Conservation (phyloP, 2,888 invertebrate species). For the Scaptomyza polygonia region DNA sequence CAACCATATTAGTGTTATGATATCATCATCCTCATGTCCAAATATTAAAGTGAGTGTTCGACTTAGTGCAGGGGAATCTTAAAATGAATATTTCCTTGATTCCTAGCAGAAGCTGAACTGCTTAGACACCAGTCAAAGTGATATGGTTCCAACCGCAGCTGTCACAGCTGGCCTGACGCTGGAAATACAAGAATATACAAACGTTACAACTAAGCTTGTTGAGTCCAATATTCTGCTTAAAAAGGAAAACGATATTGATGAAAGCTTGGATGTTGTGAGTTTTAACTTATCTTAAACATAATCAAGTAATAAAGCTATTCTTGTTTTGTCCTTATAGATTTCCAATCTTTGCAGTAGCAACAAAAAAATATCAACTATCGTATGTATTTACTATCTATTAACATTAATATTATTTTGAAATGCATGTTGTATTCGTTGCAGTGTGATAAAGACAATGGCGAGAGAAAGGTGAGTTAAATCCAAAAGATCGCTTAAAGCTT, state of each 20-base stretch:
- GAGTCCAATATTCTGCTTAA: conserved; percentile 53
- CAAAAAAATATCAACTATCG: conserved; percentile 95
- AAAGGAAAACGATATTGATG: conserved; percentile 84
- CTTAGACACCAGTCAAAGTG: conserved; percentile 46
- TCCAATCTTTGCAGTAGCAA: conserved; percentile 96
- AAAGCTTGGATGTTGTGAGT: conserved; percentile 94
- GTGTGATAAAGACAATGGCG: conserved; percentile 97
- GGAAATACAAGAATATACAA: conserved; percentile 55
- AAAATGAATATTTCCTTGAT: conserved; percentile 2
- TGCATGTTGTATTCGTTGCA: conserved; percentile 87
- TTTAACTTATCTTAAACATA: neutral
- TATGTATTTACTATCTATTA: conserved; percentile 86
- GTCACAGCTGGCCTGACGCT: conserved; percentile 34
- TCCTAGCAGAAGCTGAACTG: conserved; percentile 46
- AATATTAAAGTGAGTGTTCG: conserved; percentile 54
- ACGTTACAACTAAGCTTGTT: conserved; percentile 50
- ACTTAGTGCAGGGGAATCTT: neutral
- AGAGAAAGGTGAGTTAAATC: conserved; percentile 91
- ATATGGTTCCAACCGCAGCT: conserved; percentile 29
- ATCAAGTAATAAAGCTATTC: neutral
- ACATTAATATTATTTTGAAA: neutral
- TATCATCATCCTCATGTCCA: conserved; percentile 46
- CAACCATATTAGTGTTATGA: conserved; percentile 49
- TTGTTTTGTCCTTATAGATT: conserved; percentile 88
- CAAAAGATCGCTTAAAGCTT: neutral